Base-by-base conservation (phyloP, 2,113 vertebrate genomes). In the Brienomyrus brachyistius region DNA sequence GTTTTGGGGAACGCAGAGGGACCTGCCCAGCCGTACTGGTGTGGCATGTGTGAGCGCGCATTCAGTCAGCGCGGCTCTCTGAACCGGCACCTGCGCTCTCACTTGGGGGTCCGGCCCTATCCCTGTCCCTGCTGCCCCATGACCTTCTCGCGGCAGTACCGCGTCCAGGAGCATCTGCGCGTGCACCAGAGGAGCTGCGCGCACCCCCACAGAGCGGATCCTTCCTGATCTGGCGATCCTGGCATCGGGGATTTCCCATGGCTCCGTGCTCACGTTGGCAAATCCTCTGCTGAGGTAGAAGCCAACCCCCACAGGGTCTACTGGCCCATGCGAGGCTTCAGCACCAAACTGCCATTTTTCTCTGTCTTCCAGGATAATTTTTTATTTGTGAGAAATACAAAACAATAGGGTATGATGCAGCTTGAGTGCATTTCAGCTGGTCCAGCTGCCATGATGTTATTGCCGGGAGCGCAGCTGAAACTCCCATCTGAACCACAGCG, bases 101-200 rank as follows among this genome's bases (percentile, higher is more conserved):
- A 96, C 88, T 92, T 95, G 80, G 95, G 95, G 0, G 94, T 96
- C 0, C 90, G 95, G 48, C 95, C 95, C n/a, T 96, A 95, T 90
- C 88, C 93, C 52, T 96, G 95, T 66, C 95, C 95, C 6, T 66
- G 89, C 3, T 96, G 95, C 91, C 92, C 94, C 21, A 96, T 96
- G 95, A 94, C 94, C n/a, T 96, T 96, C 90, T 95, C 95, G 1
- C 94, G 95, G 0, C 95, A 96, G 90, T 96, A 96, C 91, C 94
- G 95, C n/a, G 95, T 96, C 90, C 93, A 91, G 0, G 95, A 96
- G 91, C 95, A 96, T 91, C 94, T 95, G 95, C 94, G 94, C n/a
- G 93, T 96, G 90, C 95, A 96, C 90, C 93, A 93, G 91, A 92
- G 94, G 83, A 88, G 85, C 80, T 21, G 77, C 23, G 91, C 82